A percentile compares a stretch with the other conserved stretches of the same genome.
Conservation (phyloP, 2,113 vertebrate genomes). For the Hipposideros armiger region DNA sequence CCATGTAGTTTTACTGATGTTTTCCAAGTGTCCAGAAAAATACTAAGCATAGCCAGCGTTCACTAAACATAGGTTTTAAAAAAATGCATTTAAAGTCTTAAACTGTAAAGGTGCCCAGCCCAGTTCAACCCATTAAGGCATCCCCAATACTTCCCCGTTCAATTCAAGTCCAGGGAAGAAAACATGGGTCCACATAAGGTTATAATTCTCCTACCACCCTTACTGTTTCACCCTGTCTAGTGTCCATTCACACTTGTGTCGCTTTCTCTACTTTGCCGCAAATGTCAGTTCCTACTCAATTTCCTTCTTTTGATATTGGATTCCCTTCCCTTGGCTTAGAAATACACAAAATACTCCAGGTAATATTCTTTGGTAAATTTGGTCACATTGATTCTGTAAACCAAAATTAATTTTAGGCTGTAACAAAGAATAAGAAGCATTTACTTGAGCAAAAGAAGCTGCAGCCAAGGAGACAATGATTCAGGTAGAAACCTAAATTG, state of each 20-base stretch:
- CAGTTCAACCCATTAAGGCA: not conserved
- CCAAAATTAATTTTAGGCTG: no score
- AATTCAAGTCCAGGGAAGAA: not conserved
- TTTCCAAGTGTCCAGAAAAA: not conserved
- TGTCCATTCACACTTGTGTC: no score
- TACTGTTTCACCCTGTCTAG: no score
- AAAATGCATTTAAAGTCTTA: not conserved
- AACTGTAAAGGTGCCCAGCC: not conserved
- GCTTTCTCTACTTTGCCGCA: not conserved
- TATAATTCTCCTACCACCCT: not conserved
- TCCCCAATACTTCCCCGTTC: not conserved
- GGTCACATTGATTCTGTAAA: not conserved
- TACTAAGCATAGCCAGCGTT: fast-evolving
- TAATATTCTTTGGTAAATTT: not conserved
- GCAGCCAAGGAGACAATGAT: no score
- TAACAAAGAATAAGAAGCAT: no score
- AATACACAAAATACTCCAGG: not conserved
- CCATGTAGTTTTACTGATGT: not conserved
- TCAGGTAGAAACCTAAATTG: no score
- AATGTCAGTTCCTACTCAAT: not conserved
- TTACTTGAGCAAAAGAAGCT: no score
- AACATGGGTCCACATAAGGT: no score
- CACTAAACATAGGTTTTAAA: not conserved
- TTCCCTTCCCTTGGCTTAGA: not conserved
- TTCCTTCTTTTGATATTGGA: not conserved